A percentile compares a stretch with the other conserved stretches of the same genome.
Conservation (phyloP, 2,888 invertebrate genomes). For the Dromius quadrimaculatus region DNA sequence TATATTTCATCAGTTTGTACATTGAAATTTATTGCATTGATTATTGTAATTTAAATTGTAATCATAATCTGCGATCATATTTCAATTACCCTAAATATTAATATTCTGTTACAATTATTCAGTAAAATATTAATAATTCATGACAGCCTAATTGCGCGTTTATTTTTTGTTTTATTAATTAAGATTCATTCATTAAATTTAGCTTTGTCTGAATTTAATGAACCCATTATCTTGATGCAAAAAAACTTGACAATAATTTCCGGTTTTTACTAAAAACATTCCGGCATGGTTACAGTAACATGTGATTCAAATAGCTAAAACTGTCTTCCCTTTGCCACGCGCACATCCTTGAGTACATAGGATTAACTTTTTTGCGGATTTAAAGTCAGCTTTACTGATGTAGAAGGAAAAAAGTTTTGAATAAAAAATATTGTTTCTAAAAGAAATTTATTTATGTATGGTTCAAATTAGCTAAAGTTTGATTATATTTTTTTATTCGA, state of each 20-base stretch:
- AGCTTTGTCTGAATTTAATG: background rate
- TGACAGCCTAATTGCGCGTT: background rate
- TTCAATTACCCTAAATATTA: too few relatives aligned
- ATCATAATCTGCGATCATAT: background rate
- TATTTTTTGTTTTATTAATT: background rate
- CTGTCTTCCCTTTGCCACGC: constrained; percentile 38
- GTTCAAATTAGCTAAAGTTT: too few relatives aligned
- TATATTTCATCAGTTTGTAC: too few relatives aligned
- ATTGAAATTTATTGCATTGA: too few relatives aligned
- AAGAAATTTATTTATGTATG: too few relatives aligned
- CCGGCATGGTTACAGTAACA: constrained; percentile 11
- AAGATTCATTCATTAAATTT: constrained; percentile 6
- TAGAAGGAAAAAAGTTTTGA: constrained; percentile 24
- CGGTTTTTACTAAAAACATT: constrained; percentile 16
- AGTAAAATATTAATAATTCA: constrained; percentile 2
- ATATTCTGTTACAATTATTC: too few relatives aligned
- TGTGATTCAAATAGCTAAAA: constrained; percentile 22
- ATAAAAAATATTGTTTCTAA: constrained; percentile 35
- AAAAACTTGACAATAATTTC: constrained; percentile 29
- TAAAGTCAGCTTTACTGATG: constrained; percentile 25
- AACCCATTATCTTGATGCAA: constrained; percentile 15
- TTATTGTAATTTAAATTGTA: background rate
- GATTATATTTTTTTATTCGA: too few relatives aligned
- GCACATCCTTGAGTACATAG: constrained; percentile 31
- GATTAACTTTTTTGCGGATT: constrained; percentile 41